Conservation (phyloP, 2,888 invertebrate species). For the Notodonta dromedarius region DNA sequence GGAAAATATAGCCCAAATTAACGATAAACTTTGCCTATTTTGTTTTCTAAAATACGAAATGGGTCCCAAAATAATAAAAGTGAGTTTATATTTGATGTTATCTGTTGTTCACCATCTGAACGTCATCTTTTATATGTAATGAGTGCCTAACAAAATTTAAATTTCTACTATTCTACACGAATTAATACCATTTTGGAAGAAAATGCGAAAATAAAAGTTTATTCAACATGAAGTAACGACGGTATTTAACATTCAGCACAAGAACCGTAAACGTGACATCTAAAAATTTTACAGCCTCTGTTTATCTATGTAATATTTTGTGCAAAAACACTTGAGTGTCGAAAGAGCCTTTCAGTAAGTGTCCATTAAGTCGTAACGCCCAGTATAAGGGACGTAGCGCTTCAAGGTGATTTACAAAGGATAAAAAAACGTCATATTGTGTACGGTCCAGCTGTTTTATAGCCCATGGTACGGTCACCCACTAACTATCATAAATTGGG, state of each 20-base stretch:
- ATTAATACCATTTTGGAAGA: background rate
- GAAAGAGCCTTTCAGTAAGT: background rate
- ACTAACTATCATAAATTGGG: background rate
- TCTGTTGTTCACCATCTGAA: too few species aligned
- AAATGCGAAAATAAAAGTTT: background rate
- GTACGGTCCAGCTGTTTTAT: conserved; percentile 6
- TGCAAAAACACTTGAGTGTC: conserved; percentile 1
- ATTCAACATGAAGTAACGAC: background rate
- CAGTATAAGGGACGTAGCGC: background rate
- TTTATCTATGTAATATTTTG: conserved; percentile 3
- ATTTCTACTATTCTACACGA: too few species aligned
- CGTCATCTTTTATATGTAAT: too few species aligned
- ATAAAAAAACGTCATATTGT: conserved; percentile 1
- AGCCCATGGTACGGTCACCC: background rate
- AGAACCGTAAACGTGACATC: background rate
- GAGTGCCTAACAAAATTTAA: too few species aligned
- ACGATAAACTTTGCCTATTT: too few species aligned
- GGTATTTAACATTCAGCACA: background rate
- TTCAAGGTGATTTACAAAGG: conserved; percentile 1
- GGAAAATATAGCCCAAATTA: too few species aligned
- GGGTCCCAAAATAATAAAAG: too few species aligned
- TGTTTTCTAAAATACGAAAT: too few species aligned
- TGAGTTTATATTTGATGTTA: too few species aligned
- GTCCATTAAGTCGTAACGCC: background rate
- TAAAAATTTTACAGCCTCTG: conserved; percentile 1